phyloP scores from a whole-genome alignment of 2,113 vertebrate genomes.

The Daubentonia madagascariensis region DNA sequence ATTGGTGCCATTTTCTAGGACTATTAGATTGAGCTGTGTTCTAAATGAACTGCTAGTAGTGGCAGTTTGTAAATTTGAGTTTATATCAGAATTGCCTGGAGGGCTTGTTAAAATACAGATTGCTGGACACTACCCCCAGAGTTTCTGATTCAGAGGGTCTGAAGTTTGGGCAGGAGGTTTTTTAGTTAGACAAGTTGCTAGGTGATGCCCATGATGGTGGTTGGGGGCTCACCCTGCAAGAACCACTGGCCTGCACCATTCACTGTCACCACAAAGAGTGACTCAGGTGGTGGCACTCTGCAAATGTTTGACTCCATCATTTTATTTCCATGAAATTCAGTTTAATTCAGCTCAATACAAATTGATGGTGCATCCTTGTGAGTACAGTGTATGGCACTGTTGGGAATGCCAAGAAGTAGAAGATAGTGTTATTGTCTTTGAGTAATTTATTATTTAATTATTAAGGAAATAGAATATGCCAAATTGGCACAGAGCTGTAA shows the following conservation, averaged over 20 bases:
- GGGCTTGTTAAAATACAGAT: neutral
- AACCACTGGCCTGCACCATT: fast-evolving
- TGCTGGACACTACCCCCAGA: neutral
- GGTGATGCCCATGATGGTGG: neutral
- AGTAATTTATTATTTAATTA: neutral
- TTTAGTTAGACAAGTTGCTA: neutral
- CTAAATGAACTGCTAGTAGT: neutral
- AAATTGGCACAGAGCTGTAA: neutral
- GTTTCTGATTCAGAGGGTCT: neutral
- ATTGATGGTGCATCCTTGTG: neutral
- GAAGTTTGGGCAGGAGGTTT: neutral
- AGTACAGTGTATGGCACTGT: neutral
- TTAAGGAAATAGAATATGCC: neutral
- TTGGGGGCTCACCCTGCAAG: neutral
- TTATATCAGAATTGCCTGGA: neutral
- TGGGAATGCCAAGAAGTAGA: neutral
- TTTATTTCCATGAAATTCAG: neutral
- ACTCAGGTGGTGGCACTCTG: neutral
- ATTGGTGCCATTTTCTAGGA: neutral
- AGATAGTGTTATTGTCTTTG: neutral
- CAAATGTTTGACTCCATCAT: neutral
- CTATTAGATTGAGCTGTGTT: neutral
- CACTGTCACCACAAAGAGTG: too few relatives aligned
- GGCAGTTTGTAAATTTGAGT: neutral
- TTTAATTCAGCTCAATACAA: neutral